These are phyloP conservation scores for Aulostomus chinensis DNA, from an alignment of 2,797 vertebrate species.

Conservation along the genomic window DNA sequence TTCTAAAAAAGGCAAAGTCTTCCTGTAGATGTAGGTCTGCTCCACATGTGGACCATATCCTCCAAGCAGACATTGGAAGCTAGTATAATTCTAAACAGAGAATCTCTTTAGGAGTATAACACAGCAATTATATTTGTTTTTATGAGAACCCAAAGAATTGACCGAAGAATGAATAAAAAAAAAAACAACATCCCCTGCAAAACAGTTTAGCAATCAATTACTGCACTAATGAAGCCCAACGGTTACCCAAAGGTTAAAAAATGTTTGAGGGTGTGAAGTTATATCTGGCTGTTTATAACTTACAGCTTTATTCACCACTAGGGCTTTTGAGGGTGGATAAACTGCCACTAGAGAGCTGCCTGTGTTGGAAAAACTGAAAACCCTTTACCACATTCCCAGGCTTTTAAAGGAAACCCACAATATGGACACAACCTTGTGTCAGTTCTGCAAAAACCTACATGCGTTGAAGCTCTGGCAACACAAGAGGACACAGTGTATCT, in stretches of 20 bases:
- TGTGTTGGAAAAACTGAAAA: conserved; percentile 67
- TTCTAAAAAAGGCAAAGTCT: too few species aligned
- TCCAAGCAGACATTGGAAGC: too few species aligned
- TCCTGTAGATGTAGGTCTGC: too few species aligned
- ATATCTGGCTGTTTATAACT: conserved; percentile 66
- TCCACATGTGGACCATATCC: too few species aligned
- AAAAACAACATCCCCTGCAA: conserved; percentile 28
- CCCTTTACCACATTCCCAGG: conserved; percentile 55
- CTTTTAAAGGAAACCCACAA: conserved; percentile 56
- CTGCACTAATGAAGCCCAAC: conserved; percentile 46
- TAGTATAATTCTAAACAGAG: too few species aligned
- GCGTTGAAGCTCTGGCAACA: too few species aligned
- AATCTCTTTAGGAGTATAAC: too few species aligned
- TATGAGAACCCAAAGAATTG: too few species aligned
- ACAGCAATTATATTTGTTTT: conserved; percentile 18
- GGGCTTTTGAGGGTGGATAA: conserved; percentile 49
- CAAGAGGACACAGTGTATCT: too few species aligned
- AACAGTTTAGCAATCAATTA: conserved; percentile 45
- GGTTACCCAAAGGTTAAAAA: conserved; percentile 44
- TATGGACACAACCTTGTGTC: conserved; percentile 48
- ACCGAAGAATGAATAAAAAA: too few species aligned
- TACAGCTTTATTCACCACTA: conserved; percentile 55
- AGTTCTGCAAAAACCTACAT: too few species aligned
- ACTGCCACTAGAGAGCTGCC: conserved; percentile 50
- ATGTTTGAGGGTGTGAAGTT: conserved; percentile 67